Conservation (phyloP, 2,888 invertebrate species). For the Thymelicus lineola region DNA sequence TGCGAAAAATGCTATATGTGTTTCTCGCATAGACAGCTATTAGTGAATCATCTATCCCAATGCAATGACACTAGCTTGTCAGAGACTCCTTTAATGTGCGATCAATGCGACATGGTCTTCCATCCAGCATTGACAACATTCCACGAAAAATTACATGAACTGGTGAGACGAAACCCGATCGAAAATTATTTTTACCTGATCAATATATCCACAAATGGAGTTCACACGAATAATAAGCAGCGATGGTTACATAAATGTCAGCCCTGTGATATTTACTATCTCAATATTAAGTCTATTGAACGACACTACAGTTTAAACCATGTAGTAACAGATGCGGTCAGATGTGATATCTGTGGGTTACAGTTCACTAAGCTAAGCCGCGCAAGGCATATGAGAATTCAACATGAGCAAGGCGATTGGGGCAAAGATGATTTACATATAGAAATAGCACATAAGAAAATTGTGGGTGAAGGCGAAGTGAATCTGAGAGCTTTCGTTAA, state of each 20-base stretch:
- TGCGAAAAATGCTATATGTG: slow-evolving; percentile 22
- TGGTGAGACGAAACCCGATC: background rate
- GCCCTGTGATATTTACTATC: slow-evolving; percentile 43
- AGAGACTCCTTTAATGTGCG: slow-evolving; percentile 7
- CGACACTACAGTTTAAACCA: slow-evolving; percentile 37
- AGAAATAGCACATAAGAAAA: slow-evolving; percentile 3
- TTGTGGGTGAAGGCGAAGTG: background rate
- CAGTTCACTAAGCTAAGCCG: slow-evolving; percentile 26
- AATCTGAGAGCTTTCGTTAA: background rate
- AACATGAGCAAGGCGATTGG: background rate
- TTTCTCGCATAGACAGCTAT: slow-evolving; percentile 3
- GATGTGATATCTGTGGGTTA: slow-evolving; percentile 41
- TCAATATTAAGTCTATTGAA: slow-evolving; percentile 17
- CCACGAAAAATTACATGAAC: slow-evolving; percentile 17
- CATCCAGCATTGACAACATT: slow-evolving; percentile 7
- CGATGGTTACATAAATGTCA: slow-evolving; percentile 42
- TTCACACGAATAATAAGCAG: background rate
- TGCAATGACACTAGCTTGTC: background rate
- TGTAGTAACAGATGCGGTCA: background rate
- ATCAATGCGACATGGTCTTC: slow-evolving; percentile 4
- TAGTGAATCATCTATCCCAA: background rate
- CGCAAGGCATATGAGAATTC: slow-evolving; percentile 9
- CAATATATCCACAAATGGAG: slow-evolving; percentile 8
- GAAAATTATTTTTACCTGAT: slow-evolving; percentile 3
- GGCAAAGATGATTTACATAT: background rate